Percentiles rank a stretch among this genome's conserved stretches.
Conservation (phyloP, 2,113 vertebrate species). For the Amazona guildingii region DNA sequence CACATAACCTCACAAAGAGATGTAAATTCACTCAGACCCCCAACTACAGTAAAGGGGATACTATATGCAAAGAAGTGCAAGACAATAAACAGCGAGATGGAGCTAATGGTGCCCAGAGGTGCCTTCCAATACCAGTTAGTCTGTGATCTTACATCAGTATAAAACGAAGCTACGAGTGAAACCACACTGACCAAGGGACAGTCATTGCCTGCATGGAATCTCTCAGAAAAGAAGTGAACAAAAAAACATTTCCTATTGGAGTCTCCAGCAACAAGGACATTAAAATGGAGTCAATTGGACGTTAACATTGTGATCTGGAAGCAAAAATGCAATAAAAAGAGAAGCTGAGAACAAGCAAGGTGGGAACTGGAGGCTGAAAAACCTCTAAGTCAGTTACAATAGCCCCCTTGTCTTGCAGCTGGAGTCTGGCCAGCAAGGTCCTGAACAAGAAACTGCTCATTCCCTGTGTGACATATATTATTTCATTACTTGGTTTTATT, state of each 20-base stretch:
- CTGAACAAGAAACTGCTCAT: neutral
- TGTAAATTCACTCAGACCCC: neutral
- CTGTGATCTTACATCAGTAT: neutral
- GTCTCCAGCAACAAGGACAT: neutral
- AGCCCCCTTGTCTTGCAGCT: neutral
- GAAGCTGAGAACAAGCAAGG: conserved; percentile 16
- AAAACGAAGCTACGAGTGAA: neutral
- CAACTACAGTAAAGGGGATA: neutral
- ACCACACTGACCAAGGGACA: neutral
- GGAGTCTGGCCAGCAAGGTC: neutral
- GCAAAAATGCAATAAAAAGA: neutral
- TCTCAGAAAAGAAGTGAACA: neutral
- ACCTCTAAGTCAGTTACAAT: neutral
- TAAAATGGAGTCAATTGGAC: neutral
- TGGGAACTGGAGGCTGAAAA: neutral
- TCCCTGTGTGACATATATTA: neutral
- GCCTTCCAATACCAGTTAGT: neutral
- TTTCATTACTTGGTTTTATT: neutral
- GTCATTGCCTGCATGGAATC: neutral
- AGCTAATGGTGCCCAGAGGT: neutral
- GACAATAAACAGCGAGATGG: fast-evolving
- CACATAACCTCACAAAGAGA: neutral
- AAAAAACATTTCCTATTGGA: neutral
- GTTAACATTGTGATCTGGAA: neutral
- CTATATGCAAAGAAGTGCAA: neutral